Conservation (phyloP, 2,113 vertebrate species). For the Ploceus nigricollis region DNA sequence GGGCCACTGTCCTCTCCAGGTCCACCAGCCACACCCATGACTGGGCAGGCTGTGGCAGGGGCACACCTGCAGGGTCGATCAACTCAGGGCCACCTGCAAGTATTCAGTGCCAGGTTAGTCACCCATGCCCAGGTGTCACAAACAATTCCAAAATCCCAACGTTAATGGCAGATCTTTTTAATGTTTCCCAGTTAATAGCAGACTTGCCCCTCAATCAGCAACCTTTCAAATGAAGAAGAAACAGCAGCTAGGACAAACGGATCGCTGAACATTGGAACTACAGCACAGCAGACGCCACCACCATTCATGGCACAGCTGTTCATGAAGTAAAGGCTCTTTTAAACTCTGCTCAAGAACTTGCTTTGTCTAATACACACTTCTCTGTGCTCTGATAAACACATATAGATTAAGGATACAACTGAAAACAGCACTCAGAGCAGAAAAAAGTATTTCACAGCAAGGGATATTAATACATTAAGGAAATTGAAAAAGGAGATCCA, state of each 20-base stretch:
- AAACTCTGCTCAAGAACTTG: neutral
- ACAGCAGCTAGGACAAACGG: neutral
- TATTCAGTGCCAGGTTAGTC: neutral
- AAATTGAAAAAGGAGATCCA: neutral
- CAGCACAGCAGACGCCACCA: neutral
- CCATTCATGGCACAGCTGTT: neutral
- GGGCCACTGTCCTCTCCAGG: constrained; percentile 89
- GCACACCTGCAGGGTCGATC: constrained; percentile 82
- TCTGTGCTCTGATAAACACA: neutral
- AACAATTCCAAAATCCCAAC: neutral
- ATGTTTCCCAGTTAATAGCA: neutral
- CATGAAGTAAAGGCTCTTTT: neutral
- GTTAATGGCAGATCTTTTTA: neutral
- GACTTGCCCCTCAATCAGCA: neutral
- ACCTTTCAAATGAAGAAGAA: neutral
- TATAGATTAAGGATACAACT: neutral
- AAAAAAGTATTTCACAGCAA: neutral
- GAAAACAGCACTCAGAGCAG: neutral
- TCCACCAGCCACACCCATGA: constrained; percentile 98
- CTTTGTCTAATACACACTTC: neutral
- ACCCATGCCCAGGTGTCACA: neutral
- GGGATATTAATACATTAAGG: neutral
- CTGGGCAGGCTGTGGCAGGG: constrained; percentile 81
- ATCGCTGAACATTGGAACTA: rapidly evolving
- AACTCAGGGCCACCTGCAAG: constrained; percentile 82